These are phyloP conservation scores for Hipposideros larvatus DNA, from an alignment of 2,797 vertebrate species.

Conservation along the genomic window DNA sequence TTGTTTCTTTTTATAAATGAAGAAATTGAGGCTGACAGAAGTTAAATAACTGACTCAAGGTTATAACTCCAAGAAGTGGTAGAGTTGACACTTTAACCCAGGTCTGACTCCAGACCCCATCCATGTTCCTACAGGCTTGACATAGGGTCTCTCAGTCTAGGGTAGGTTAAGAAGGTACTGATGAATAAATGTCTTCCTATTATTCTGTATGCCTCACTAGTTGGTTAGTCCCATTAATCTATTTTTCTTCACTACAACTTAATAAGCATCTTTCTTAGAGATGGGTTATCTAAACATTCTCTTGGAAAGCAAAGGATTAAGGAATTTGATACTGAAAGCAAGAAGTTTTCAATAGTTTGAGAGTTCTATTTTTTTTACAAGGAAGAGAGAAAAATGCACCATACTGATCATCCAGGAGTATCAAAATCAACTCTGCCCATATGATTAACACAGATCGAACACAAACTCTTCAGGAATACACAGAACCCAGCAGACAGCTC, in stretches of 20 bases:
- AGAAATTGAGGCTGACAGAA: neutral
- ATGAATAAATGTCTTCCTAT: neutral
- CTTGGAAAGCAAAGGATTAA: slow-evolving; percentile 55
- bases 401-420: slow-evolving; percentile 51
- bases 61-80: neutral
- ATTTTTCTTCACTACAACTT: slow-evolving; percentile 18
- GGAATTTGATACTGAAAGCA: slow-evolving; percentile 29
- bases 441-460: slow-evolving; percentile 10
- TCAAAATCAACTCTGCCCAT: neutral
- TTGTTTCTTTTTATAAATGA: neutral
- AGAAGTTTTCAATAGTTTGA: neutral
- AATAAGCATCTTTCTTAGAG: slow-evolving; percentile 40
- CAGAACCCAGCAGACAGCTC: neutral
- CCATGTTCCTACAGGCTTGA: neutral
- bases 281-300: neutral
- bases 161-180: neutral
- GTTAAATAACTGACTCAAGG: neutral
- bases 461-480: neutral
- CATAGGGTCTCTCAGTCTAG: neutral
- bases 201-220: neutral
- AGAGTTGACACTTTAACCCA: neutral
- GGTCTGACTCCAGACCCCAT: neutral
- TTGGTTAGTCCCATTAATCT: neutral
- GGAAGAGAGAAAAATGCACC: slow-evolving; percentile 35
- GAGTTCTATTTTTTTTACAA: slow-evolving; percentile 52